Evolutionary conservation across 1,140 invertebrate genomes (phyloP), one percentile per base, ranked within the genome.

Genomic region (Atta cephalotes): DNA sequence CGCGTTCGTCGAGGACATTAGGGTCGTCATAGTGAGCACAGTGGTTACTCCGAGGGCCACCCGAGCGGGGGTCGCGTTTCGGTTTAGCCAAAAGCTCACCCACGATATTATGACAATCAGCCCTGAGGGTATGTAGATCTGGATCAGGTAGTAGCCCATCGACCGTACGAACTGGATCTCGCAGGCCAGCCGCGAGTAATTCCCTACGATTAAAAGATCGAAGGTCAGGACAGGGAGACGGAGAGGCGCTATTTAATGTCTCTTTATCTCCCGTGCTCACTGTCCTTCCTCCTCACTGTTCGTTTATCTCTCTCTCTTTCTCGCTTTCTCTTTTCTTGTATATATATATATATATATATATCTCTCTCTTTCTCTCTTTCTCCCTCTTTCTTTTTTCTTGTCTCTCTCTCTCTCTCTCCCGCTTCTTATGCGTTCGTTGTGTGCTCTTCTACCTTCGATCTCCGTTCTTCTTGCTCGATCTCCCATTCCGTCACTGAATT

Each of bases 41-140:
- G 98, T 99, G 95, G 99, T 99, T 93, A 99, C 99, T 93, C 98
- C 98, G 92, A 99, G 96, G 91, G 99, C 98, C 89, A 99, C 98
- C 95, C 99, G 96, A 92, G 99, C 99, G 89, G 99, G 99, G 87
- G 98, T 99, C 90, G 99, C 99, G 95, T 99, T 98, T 94, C 98
- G 97, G 96, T 99, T 98, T 93, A 98, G 96, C 98, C 98, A 99
- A 96, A 99, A 99, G 94, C 98, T 98, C 93, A 99, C 99, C 99
- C 99, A 99, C 91, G 98, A 99, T 96, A 99, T 99, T 95, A 99
- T 99, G 95, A 99, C 99, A 96, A 99, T 99, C 94, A 99, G 97
- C 94, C 98, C 98, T 94, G 98, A 99, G 91, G 99, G 99, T 96
- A 99, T 99, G 96, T 99, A 99, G 95, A 99, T 99, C 96, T 99